Percentiles rank a stretch among this genome's conserved stretches.
Conservation (phyloP, 2,888 invertebrate species). For the Xylota segnis region DNA sequence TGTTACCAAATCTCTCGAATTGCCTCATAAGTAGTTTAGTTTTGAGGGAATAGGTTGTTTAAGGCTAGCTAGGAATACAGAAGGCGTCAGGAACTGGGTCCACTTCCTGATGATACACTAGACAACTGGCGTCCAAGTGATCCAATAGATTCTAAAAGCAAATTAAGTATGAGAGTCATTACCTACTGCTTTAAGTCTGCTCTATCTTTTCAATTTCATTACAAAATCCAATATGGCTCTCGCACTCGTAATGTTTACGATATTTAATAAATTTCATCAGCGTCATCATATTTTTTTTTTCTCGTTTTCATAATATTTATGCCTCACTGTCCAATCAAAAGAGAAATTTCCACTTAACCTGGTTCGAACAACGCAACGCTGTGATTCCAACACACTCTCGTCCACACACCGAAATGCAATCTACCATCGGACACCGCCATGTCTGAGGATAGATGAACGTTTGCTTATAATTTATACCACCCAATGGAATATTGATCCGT, state of each 20-base stretch:
- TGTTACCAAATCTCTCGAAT: too few species aligned
- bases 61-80: too few species aligned
- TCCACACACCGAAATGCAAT: not conserved
- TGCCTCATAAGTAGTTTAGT: too few species aligned
- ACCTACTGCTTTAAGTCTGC: too few species aligned
- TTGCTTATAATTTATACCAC: constrained; percentile 29
- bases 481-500: constrained; percentile 35
- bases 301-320: constrained; percentile 17
- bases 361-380: constrained; percentile 40
- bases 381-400: constrained; percentile 17
- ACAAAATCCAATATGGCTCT: too few species aligned
- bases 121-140: too few species aligned
- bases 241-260: not conserved
- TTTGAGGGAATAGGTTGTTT: too few species aligned
- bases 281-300: not conserved
- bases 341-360: constrained; percentile 59
- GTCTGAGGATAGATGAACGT: not conserved
- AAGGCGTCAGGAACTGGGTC: too few species aligned
- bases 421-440: not conserved
- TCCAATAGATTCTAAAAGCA: too few species aligned
- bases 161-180: too few species aligned
- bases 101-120: too few species aligned
- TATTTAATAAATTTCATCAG: constrained; percentile 5
- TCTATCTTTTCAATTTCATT: too few species aligned
- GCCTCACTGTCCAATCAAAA: constrained; percentile 33